phyloP scores from a whole-genome alignment of 92 coral and sea anemone species.

The Diadumene lineata region DNA sequence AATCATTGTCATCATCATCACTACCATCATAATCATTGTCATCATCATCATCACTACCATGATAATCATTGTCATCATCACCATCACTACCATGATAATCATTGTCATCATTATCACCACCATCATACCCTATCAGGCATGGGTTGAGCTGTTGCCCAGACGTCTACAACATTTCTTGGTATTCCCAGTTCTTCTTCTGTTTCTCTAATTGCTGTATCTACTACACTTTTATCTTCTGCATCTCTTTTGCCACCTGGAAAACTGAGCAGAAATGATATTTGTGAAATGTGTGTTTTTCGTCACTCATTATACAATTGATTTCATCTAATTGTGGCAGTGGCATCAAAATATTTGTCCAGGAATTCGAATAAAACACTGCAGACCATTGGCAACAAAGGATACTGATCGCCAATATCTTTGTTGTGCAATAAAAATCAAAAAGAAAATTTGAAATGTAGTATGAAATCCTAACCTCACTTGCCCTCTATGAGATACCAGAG shows the following conservation, averaged over 20 bases:
- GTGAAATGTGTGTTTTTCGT: background rate
- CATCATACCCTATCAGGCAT: conserved; percentile 79
- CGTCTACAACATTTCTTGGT: conserved; percentile 44
- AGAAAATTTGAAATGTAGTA: background rate
- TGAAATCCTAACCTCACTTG: conserved; percentile 73
- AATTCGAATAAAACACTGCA: too few species aligned
- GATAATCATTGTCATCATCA: too few species aligned
- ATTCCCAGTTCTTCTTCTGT: conserved; percentile 89
- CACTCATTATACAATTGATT: too few species aligned
- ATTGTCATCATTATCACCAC: too few species aligned
- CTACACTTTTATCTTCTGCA: conserved; percentile 58
- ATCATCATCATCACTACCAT: too few species aligned
- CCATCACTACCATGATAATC: too few species aligned
- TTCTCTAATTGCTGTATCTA: conserved; percentile 87
- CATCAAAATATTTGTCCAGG: background rate
- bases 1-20: too few species aligned
- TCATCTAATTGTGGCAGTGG: background rate
- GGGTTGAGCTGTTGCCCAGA: conserved; percentile 80
- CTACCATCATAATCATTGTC: too few species aligned
- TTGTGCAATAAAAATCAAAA: background rate
- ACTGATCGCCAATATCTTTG: background rate
- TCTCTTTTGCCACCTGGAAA: conserved; percentile 98
- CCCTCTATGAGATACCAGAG: conserved; percentile 74
- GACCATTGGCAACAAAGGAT: background rate
- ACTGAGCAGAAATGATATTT: conserved; percentile 36